Conservation (phyloP, 2,113 vertebrate species). For the Smithornis capensis region DNA sequence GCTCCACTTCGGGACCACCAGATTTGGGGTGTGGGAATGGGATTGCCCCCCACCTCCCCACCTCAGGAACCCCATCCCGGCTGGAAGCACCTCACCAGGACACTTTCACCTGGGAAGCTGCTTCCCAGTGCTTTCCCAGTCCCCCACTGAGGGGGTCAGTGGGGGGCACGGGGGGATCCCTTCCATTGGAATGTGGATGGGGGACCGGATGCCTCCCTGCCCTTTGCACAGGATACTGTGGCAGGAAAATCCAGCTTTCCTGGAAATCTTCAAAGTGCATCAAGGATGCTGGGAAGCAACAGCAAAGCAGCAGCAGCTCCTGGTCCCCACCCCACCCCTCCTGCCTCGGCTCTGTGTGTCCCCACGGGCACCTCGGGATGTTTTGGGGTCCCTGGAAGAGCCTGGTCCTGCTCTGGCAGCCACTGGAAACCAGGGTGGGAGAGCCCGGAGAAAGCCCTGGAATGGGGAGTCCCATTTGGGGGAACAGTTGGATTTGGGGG, state of each 20-base stretch:
- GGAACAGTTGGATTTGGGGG: rapidly evolving
- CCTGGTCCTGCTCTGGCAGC: background rate
- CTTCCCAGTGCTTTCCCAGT: background rate
- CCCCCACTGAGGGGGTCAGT: background rate
- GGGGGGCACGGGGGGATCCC: background rate
- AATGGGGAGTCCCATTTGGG: background rate
- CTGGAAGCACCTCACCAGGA: background rate
- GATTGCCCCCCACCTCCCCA: background rate
- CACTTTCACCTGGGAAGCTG: background rate
- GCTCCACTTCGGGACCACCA: rapidly evolving
- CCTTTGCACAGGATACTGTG: conserved; percentile 13
- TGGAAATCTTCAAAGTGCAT: background rate
- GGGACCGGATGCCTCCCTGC: background rate
- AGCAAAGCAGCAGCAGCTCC: background rate
- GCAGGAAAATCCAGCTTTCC: conserved; percentile 48
- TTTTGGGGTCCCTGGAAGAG: background rate
- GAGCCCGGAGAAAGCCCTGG: background rate
- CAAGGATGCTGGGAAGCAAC: background rate
- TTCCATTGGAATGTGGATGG: rapidly evolving
- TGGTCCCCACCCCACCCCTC: rapidly evolving
- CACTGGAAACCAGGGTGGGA: background rate
- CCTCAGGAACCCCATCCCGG: rapidly evolving
- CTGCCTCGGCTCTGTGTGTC: background rate
- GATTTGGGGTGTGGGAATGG: background rate
- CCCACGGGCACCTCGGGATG: background rate